These are phyloP conservation scores for Dermolepida albohirtum DNA, from an alignment of 2,888 invertebrate species.

Conservation along the genomic window DNA sequence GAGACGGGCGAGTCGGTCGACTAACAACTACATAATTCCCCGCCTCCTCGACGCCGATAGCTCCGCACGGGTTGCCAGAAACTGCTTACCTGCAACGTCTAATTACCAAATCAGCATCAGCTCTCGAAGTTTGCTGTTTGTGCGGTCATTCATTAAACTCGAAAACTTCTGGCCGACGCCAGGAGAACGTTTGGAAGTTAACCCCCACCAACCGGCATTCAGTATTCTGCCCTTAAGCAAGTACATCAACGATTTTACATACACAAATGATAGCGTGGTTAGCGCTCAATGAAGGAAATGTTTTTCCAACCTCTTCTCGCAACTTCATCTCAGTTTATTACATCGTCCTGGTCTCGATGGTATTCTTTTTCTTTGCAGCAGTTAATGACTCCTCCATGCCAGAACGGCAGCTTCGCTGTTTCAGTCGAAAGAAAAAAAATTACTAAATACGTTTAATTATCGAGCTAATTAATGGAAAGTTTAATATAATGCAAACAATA, in stretches of 20 bases:
- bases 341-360: too few relatives aligned
- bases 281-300: too few relatives aligned
- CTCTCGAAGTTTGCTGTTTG: conserved; percentile 58
- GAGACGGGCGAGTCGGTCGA: conserved; percentile 3
- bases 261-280: too few relatives aligned
- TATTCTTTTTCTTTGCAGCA: too few relatives aligned
- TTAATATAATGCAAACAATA: conserved; percentile 54
- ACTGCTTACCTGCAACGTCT: conserved; percentile 60
- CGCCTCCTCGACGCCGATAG: background rate
- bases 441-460: conserved; percentile 55
- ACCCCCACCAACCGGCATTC: conserved; percentile 45
- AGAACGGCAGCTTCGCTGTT: too few relatives aligned
- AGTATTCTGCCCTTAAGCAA: conserved; percentile 37
- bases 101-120: conserved; percentile 65
- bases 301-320: too few relatives aligned
- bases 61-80: conserved; percentile 42
- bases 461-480: conserved; percentile 56
- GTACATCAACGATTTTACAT: too few relatives aligned
- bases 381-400: too few relatives aligned
- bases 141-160: conserved; percentile 66
- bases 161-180: conserved; percentile 55
- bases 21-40: conserved; percentile 19
- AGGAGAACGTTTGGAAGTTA: conserved; percentile 46
- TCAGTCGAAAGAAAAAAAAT: too few relatives aligned
- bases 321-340: too few relatives aligned